Base-by-base conservation (phyloP, 2,888 invertebrate species). In the Lepetodrilus schrolli region DNA sequence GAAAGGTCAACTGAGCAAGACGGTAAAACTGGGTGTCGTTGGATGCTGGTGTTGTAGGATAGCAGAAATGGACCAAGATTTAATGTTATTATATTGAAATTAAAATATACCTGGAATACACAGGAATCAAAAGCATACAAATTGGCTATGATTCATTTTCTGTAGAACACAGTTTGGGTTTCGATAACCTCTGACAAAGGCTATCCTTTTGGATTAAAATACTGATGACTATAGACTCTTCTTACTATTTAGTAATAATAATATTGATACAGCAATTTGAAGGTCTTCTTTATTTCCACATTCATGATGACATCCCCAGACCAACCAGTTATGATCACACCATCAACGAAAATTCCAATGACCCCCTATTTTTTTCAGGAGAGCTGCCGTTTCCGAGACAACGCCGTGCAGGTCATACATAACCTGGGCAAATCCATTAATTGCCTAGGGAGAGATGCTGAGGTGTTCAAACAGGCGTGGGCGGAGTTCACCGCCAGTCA, bases 351-450 rank as follows among this genome's bases (percentile, higher is more conserved):
- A 17, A 48, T 48, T n/a, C 17, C 3, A 4, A 4, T 7, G 47
- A 17, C 17, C 47, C 13, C 13, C 17, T 3, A 17, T 4, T 2
- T 47, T 7, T 80, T 84, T 8, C 83, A 90, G 90, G 90, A 90
- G 77, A 90, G 90, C 74, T 88, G 88, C 69, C 83, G 90, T 51
- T 90, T 90, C 83, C 83, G 87, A 23, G 89, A 90, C 77, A 88
- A 87, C 81, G 90, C 90, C 1, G 77, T 74, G 4, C 86, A 88
- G 75, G 84, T 90, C n/a, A 87, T 90, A 43, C 75, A 75, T 23
- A 79, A 83, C 50, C 83, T 90, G 7, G 88, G 89, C 17, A 87
- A 88, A 66, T 88, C 88, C 80, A 87, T 90, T 70, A 78, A 80
- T 58, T 75, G 66, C 38, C 90, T 90, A 74, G 72, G 51, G 26